Evolutionary conservation across 1,140 invertebrate species (phyloP), one percentile per base, ranked within the genome.

Genomic region (Drosophila hydei): DNA sequence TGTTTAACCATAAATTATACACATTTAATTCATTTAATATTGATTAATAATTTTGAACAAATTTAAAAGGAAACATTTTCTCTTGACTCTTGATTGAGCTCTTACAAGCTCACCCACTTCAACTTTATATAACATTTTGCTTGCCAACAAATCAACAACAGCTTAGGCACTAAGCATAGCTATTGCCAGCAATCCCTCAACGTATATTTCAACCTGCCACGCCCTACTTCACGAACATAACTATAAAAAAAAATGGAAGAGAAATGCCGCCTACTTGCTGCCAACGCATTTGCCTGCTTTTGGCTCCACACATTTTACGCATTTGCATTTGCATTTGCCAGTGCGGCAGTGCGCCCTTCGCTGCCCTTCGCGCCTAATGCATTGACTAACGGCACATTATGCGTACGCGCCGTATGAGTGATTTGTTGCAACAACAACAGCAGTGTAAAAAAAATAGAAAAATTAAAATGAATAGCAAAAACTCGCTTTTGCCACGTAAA

Each of bases 321-420:
- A 61, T 50, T 38, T 40, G 38, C 38, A 14, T 42, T 42, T 3
- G n/a, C 38, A 16, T 42, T 16, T 14, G 38, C 7, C 38, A 42
- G 16, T 6, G 4, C 38, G 4, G 4, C 14, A n/a, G 6, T 6
- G 9, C 33, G 33, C 33, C 33, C 33, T 6, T 5, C 6, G n/a
- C 14, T 5, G 36, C 14, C 38, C 38, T 7, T 2, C 2, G 30
- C 12, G 12, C 14, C 81, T 85, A 85, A 85, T 87, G 77, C 80
- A 87, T 85, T 77, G 83, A 77, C 81, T 87, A 87, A 87, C 80
- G 56, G 52, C 77, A 43, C 81, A 65, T 77, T 62, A 77, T 74
- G 81, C 62, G 65, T 78, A 47, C 30, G 62, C 25, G 45, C 43
- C 23, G 50, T 58, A 63, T 65, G 67, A 63, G 65, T 77, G 77